Conservation (phyloP, 2,888 invertebrate genomes). For the Eulithis prunata region DNA sequence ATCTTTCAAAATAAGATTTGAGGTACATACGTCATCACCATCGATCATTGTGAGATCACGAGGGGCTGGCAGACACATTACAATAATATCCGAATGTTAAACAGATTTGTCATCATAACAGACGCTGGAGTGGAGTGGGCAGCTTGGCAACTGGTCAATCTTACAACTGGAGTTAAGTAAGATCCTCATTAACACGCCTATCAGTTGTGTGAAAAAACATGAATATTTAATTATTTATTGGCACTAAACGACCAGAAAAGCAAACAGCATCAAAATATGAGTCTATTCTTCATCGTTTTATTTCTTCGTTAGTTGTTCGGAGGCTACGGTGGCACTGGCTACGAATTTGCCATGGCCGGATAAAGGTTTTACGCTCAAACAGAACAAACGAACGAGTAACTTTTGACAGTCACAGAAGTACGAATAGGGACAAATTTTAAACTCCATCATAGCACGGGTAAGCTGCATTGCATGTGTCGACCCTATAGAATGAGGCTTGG, state of each 20-base stretch:
- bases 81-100: constrained; percentile 36
- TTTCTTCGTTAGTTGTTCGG: too few species aligned
- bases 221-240: too few species aligned
- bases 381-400: too few species aligned
- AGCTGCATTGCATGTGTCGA: constrained; percentile 4
- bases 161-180: not conserved
- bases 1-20: constrained; percentile 26
- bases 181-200: not conserved
- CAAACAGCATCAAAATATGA: too few species aligned
- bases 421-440: too few species aligned
- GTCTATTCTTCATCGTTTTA: too few species aligned
- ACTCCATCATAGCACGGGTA: not conserved
- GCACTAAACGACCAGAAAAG: too few species aligned
- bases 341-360: too few species aligned
- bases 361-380: too few species aligned
- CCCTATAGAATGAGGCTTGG: constrained; percentile 14
- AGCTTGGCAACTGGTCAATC: not conserved
- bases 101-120: constrained; percentile 37
- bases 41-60: constrained; percentile 38
- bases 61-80: constrained; percentile 34
- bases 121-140: constrained; percentile 3
- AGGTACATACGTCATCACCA: constrained; percentile 37
- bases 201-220: too few species aligned
- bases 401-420: too few species aligned
- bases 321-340: too few species aligned